phyloP scores from a whole-genome alignment of 2,797 vertebrate species.

The Thamnophis elegans region DNA sequence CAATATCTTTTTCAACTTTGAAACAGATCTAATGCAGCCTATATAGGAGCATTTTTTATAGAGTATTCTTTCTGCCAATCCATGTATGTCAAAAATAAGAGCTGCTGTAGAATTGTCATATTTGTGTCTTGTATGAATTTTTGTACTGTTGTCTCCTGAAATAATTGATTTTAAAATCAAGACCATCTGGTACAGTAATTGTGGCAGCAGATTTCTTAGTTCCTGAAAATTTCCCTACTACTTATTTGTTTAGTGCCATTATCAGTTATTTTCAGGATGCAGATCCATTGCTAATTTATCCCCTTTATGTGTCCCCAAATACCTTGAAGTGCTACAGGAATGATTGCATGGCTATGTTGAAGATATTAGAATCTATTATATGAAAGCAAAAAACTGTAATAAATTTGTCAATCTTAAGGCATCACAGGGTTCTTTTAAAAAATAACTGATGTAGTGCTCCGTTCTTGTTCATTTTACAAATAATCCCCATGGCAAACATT shows the following conservation, averaged over 20 bases:
- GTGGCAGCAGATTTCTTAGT: not conserved
- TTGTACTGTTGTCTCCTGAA: not conserved
- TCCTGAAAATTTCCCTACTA: not conserved
- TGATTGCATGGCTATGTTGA: not conserved
- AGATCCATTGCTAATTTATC: not conserved
- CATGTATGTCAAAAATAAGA: not conserved
- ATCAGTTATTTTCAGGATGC: not conserved
- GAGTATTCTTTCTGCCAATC: not conserved
- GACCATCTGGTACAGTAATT: not conserved
- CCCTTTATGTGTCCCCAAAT: not conserved
- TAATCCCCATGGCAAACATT: not conserved
- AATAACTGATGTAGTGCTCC: not conserved
- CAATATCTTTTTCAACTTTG: not conserved
- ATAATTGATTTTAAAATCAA: conserved; percentile 1
- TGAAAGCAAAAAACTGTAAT: not conserved
- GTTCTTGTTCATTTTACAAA: not conserved
- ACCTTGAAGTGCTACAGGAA: not conserved
- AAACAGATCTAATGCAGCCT: conserved; percentile 6
- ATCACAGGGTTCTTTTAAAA: not conserved
- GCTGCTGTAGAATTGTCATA: not conserved
- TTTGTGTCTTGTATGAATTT: not conserved
- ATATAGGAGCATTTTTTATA: not conserved
- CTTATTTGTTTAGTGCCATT: not conserved
- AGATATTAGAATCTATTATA: not conserved
- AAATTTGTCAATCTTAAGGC: not conserved